These are phyloP conservation scores for Epinephelus moara DNA, from an alignment of 2,113 vertebrate genomes.

Conservation along the genomic window DNA sequence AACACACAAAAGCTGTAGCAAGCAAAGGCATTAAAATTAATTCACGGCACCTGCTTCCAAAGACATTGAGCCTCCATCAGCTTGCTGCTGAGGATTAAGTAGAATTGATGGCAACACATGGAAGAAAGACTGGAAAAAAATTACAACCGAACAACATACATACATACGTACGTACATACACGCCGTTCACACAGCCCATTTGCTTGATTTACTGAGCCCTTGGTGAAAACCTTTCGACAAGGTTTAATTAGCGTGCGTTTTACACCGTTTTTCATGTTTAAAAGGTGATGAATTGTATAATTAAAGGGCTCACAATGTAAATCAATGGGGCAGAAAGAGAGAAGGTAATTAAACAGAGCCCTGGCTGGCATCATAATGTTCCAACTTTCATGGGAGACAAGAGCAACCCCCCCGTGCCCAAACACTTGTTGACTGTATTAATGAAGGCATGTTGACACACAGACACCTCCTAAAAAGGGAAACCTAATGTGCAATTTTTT, in stretches of 20 bases:
- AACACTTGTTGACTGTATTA: constrained; percentile 60
- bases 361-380: constrained; percentile 77
- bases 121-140: constrained; percentile 1
- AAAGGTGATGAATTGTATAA: constrained; percentile 95
- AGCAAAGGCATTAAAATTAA: constrained; percentile 48
- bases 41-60: constrained; percentile 62
- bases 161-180: constrained; percentile 38
- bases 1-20: constrained; percentile 29
- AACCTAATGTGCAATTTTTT: constrained; percentile 32
- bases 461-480: constrained; percentile 23
- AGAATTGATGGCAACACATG: constrained; percentile 59
- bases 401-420: constrained; percentile 7
- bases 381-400: constrained; percentile 63
- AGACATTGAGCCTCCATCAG: constrained; percentile 28
- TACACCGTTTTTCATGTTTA: constrained; percentile 91
- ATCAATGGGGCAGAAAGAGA: constrained; percentile 88
- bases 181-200: constrained; percentile 63
- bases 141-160: constrained; percentile 29
- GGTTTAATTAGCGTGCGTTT: constrained; percentile 90
- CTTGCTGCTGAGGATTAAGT: constrained; percentile 52
- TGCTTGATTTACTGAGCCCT: constrained; percentile 86
- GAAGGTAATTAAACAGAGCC: constrained; percentile 87
- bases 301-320: constrained; percentile 92
- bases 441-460: constrained; percentile 44
- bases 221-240: constrained; percentile 83